Evolutionary conservation across 2,888 invertebrate species (phyloP).

Genomic region (Catocala fraxini): DNA sequence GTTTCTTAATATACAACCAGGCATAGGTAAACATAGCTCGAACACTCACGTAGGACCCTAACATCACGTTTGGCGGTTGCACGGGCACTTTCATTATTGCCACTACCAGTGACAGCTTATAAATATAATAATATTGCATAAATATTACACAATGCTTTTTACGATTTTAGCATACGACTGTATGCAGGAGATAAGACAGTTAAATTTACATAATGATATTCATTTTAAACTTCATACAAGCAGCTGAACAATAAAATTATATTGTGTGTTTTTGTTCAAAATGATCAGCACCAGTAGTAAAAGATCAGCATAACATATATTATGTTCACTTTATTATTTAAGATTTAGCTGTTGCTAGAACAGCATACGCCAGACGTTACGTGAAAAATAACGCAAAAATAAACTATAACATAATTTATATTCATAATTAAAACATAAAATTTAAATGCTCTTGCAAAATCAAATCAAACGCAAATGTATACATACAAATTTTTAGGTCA

Average conservation of each 20-base stretch:
- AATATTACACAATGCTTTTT: neutral
- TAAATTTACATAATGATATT: slow-evolving; percentile 21
- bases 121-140: too few species aligned
- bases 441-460: slow-evolving; percentile 10
- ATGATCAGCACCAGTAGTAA: slow-evolving; percentile 2
- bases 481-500: slow-evolving; percentile 54
- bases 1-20: too few species aligned
- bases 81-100: too few species aligned
- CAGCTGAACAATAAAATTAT: slow-evolving; percentile 13
- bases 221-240: slow-evolving; percentile 12
- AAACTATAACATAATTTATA: neutral
- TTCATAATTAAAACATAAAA: neutral
- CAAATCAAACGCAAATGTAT: slow-evolving; percentile 36
- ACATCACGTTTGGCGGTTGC: too few species aligned
- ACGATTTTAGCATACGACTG: slow-evolving; percentile 7
- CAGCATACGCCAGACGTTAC: too few species aligned
- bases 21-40: too few species aligned
- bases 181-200: slow-evolving; percentile 18
- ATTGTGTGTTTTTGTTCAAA: slow-evolving; percentile 2
- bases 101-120: too few species aligned
- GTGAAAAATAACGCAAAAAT: too few species aligned
- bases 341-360: too few species aligned
- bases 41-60: too few species aligned
- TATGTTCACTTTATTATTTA: too few species aligned
- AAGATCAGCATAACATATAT: neutral